These are phyloP conservation scores for Drosophila carrolli DNA, from an alignment of 1,140 invertebrate species.

Conservation along the genomic window DNA sequence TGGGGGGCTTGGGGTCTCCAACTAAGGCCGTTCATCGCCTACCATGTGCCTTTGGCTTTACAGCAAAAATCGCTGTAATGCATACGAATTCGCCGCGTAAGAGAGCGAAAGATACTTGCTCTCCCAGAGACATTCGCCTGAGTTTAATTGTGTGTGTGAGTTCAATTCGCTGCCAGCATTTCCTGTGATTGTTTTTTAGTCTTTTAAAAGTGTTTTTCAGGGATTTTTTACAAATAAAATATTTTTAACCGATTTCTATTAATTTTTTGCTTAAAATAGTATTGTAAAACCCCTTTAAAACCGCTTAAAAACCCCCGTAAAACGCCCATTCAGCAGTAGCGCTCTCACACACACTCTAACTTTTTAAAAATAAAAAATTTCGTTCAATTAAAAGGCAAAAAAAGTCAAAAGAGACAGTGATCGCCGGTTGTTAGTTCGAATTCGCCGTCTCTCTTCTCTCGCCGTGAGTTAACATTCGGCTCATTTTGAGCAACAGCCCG, in stretches of 20 bases:
- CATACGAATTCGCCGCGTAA: constrained; percentile 20
- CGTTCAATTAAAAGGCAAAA: constrained; percentile 51
- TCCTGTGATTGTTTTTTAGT: constrained; percentile 20
- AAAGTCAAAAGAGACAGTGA: constrained; percentile 2
- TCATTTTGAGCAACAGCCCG: constrained; percentile 10
- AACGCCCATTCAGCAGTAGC: constrained; percentile 44
- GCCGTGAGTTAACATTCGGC: constrained; percentile 2
- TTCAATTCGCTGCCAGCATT: constrained; percentile 20
- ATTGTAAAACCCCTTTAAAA: not conserved
- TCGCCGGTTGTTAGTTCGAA: constrained; percentile 13
- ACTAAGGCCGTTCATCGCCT: constrained; percentile 45
- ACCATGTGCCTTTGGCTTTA: constrained; percentile 45
- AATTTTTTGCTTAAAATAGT: not conserved
- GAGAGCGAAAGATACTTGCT: not conserved
- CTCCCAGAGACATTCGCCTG: not conserved
- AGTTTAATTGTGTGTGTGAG: not conserved
- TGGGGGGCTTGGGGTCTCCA: constrained; percentile 4
- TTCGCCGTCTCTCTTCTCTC: constrained; percentile 33
- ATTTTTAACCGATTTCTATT: too few relatives aligned
- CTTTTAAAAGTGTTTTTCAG: not conserved
- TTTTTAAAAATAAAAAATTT: constrained; percentile 61
- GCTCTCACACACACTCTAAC: constrained; percentile 34
- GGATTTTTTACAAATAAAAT: not conserved
- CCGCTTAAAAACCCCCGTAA: constrained; percentile 11
- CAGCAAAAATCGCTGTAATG: constrained; percentile 29